These are phyloP conservation scores for Phymorhynchus buccinoides DNA, from an alignment of 1,140 invertebrate species.

Conservation along the genomic window DNA sequence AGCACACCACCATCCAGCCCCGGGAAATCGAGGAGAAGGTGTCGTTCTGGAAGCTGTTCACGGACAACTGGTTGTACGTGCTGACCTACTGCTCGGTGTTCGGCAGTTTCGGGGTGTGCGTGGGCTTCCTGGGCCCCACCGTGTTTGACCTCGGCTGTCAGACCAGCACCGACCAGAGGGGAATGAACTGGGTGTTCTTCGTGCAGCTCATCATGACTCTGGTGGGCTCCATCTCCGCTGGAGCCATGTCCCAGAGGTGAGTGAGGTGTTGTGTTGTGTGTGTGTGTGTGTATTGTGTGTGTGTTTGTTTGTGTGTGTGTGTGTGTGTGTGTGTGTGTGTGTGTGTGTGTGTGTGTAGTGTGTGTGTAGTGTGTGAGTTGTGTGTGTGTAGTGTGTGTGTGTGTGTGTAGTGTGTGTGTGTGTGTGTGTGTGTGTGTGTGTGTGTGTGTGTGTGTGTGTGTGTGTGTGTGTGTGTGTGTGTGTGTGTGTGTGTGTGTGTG, in stretches of 20 bases:
- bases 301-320: conserved; percentile 2
- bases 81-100: conserved; percentile 74
- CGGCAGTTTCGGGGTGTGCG: conserved; percentile 76
- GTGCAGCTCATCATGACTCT: conserved; percentile 75
- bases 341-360: too few relatives aligned
- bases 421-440: not conserved
- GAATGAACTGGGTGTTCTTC: conserved; percentile 76
- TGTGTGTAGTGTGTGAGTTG: too few relatives aligned
- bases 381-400: conserved; percentile 2
- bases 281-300: not conserved
- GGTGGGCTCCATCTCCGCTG: conserved; percentile 74
- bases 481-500: not conserved
- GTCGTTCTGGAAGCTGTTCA: conserved; percentile 71
- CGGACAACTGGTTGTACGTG: conserved; percentile 72
- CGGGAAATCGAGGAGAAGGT: conserved; percentile 51
- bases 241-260: conserved; percentile 74
- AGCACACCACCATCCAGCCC: conserved; percentile 42
- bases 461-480: not conserved
- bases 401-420: conserved; percentile 3
- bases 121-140: conserved; percentile 75
- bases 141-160: conserved; percentile 75
- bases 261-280: too few relatives aligned
- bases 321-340: not conserved
- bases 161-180: conserved; percentile 72
- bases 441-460: conserved; percentile 4